Evolutionary conservation across 2,888 invertebrate species (phyloP), one percentile per base, ranked within the genome.

Genomic region (Keiferia lycopersicella): DNA sequence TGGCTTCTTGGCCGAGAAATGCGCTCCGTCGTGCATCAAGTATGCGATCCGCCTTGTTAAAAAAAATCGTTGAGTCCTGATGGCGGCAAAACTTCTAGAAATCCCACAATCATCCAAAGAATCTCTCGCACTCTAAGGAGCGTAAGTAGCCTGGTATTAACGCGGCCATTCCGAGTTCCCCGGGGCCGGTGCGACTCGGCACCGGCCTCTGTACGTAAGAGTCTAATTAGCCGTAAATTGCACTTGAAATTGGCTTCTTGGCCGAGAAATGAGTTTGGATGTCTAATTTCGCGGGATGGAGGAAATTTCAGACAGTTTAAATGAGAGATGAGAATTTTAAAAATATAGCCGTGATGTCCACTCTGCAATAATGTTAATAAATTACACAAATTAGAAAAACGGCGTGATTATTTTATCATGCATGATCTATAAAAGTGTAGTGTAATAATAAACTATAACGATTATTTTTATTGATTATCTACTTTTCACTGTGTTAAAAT

Each of bases 181-280:
- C 78, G 66, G 76, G 70, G 75, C 71, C 70, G 34, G 34, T 70
- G 34, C 72, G 72, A 41, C 41, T 41, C 41, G 41, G 14, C 41
- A 41, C 68, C 69, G 65, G 79, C 77, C 79, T 82, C 85, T 87
- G 85, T 84, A 84, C 83, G 86, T 87, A 88, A 88, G 80, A 82
- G 83, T 83, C 81, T 88, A 88, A 89, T 89, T 89, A 88, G 83
- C 82, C 82, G 86, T 87, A 87, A 88, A 89, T 88, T 87, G 87
- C 87, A 85, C 82, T 81, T 80, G 79, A 81, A 87, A 88, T 86
- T 84, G 84, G 83, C 78, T 79, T 82, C 82, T 86, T 83, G 84
- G 81, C 77, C 83, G 83, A 84, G 82, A 86, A 88, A 85, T 84
- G 83, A 84, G 84, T 85, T 84, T 87, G 80, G 88, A 89, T 87